Conservation (phyloP, 2,888 invertebrate species). For the Dryobotodes eremita region DNA sequence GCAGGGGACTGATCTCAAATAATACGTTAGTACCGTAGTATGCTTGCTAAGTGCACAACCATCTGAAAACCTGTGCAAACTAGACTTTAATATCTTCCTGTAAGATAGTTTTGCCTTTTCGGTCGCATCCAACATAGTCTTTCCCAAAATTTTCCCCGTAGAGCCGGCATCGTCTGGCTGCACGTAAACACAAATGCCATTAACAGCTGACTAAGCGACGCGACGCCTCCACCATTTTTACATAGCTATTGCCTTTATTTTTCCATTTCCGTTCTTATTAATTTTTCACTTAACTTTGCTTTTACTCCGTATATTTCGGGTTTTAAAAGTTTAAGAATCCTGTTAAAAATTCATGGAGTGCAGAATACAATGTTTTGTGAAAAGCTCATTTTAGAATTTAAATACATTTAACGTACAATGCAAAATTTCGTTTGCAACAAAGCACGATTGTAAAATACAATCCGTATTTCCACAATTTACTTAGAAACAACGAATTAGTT, state of each 20-base stretch:
- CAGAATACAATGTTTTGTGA: conserved; percentile 31
- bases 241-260: conserved; percentile 59
- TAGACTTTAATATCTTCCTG: background rate
- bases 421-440: conserved; percentile 22
- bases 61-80: background rate
- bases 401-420: conserved; percentile 14
- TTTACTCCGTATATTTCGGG: conserved; percentile 42
- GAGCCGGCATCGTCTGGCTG: conserved; percentile 61
- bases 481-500: conserved; percentile 46
- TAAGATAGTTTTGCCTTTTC: background rate
- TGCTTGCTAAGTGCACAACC: background rate
- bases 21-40: background rate
- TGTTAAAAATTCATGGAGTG: conserved; percentile 39
- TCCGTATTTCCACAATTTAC: conserved; percentile 38
- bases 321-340: conserved; percentile 16
- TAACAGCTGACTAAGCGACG: conserved; percentile 78
- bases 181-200: conserved; percentile 81
- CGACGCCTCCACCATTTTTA: conserved; percentile 71
- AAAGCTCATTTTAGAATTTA: conserved; percentile 15
- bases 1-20: background rate
- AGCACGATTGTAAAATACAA: conserved; percentile 28
- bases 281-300: conserved; percentile 56
- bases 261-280: conserved; percentile 69
- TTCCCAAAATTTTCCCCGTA: conserved; percentile 62
- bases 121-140: conserved; percentile 61